Evolutionary conservation across 2,797 vertebrate genomes (phyloP), one percentile per base, ranked within the genome.

Genomic region (Halcyon leucocephala): DNA sequence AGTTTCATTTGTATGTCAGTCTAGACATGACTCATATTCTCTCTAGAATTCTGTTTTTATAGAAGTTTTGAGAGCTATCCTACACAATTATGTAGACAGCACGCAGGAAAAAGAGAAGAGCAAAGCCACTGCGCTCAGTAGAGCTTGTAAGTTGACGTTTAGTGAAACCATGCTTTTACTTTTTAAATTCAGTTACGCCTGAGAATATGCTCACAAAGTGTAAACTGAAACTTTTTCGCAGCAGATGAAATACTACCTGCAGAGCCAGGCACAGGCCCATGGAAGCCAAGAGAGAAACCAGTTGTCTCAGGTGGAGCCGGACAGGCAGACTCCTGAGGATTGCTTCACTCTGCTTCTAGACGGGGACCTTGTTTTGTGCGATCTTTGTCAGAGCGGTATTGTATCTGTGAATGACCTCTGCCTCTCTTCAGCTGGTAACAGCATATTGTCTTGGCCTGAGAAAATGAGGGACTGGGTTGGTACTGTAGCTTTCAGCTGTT

Each of bases 1-100:
- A 12, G 2, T 73, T 89, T 72, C 37, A 29, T 65, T 90, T 93
- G 58, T 70, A 44, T 73, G 86, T 90, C 86, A 60, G 33, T 88
- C 65, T 83, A 86, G 80, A 78, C 66, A 28, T 91, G 82, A 79
- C 31, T 94, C 65, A 55, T 29, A 81, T 58, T 84, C 82, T 67
- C 67, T 29, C 80, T 69, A 77, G 48, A 80, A 81, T 86, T 78
- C 24, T 65, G 51, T 35, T 46, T 95, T 86, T 79, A 44, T 58
- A 14, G 10, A 86, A 22, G 58, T 33, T 51, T 83, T 82, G 39
- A 82, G 86, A 42, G 21, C 15, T 42, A 61, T 19, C 46, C 69
- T 65, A 76, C 39, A 41, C 24, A 3, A 67, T 42, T 49, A 13
- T 58, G 29, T 64, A 54, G 37, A 67, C 46, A 78, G 26, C 41